These are phyloP conservation scores for Labeo catla DNA, from an alignment of 2,113 vertebrate genomes.

Conservation along the genomic window DNA sequence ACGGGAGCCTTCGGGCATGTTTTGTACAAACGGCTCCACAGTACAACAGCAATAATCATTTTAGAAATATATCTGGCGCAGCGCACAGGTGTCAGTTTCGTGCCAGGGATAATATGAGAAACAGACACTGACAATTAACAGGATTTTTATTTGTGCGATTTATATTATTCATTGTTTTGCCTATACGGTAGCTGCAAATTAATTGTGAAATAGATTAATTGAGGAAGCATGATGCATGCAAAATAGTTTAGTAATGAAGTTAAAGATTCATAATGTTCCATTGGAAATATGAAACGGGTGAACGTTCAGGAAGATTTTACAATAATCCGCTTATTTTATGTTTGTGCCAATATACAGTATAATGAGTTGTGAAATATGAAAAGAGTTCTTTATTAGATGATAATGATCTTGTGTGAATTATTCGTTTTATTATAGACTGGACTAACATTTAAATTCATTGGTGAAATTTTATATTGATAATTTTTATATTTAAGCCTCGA, in stretches of 20 bases:
- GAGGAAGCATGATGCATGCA: neutral
- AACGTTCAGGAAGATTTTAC: neutral
- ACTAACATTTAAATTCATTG: neutral
- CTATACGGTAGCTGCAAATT: neutral
- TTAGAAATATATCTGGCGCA: neutral
- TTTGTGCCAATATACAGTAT: neutral
- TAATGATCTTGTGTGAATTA: conserved; percentile 3
- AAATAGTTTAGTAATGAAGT: neutral
- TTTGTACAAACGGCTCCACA: neutral
- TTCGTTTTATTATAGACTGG: neutral
- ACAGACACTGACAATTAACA: neutral
- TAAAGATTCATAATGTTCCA: neutral
- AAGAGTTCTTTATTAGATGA: neutral
- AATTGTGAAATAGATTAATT: neutral
- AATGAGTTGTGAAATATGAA: neutral
- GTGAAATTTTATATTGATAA: neutral
- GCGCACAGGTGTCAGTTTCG: neutral
- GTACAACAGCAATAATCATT: neutral
- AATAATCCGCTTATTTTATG: neutral
- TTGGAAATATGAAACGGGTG: neutral
- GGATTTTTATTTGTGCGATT: neutral
- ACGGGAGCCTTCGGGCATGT: conserved; percentile 7
- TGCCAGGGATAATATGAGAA: neutral
- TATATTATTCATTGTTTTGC: neutral
- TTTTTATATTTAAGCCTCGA: neutral